Conservation (phyloP, 2,888 invertebrate genomes). For the Tenodera sinensis region DNA sequence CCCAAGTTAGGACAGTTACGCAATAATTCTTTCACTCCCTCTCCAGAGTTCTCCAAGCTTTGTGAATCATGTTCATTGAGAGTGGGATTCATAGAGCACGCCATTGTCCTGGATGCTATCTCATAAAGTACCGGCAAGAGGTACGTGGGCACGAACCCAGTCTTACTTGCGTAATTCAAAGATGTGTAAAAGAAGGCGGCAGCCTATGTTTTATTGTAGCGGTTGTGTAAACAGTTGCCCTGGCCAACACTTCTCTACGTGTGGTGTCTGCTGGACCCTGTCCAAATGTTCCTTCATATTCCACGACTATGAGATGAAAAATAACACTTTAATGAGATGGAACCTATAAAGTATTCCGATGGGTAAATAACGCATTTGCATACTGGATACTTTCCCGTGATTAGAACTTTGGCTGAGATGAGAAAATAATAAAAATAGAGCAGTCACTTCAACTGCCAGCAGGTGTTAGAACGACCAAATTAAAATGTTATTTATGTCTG, state of each 20-base stretch:
- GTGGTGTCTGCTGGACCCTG: not conserved
- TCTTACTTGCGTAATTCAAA: not conserved
- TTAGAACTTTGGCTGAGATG: not conserved
- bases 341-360: not conserved
- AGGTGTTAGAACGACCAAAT: not conserved
- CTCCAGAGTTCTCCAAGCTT: too few species aligned
- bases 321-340: constrained; percentile 14
- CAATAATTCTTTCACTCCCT: too few species aligned
- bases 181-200: not conserved
- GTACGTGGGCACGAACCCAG: not conserved
- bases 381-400: not conserved
- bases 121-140: not conserved
- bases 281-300: not conserved
- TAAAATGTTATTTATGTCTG: not conserved
- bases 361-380: not conserved
- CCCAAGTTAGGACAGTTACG: too few species aligned
- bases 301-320: not conserved
- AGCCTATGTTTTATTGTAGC: not conserved
- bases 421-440: not conserved
- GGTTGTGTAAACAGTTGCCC: not conserved
- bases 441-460: not conserved
- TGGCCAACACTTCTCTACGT: not conserved
- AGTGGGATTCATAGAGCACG: not conserved
- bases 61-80: not conserved
- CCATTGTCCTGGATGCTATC: not conserved